phyloP scores from a whole-genome alignment of 2,113 vertebrate species.

The Clinocottus analis region DNA sequence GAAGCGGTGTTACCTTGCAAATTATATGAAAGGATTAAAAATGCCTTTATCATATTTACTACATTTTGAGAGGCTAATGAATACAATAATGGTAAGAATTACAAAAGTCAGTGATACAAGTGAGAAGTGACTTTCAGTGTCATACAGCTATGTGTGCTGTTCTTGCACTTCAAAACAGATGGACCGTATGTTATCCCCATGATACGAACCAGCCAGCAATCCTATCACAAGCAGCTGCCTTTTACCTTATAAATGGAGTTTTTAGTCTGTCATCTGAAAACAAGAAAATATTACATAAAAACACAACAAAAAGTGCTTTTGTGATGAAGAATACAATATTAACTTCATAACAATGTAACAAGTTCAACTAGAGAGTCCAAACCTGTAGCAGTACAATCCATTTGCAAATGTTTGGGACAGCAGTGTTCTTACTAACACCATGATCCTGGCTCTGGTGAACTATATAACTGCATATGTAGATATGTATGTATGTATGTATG shows the following conservation, averaged over 20 bases:
- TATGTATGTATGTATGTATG: background rate
- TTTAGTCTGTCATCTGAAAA: background rate
- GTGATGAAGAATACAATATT: background rate
- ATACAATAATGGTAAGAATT: too few species aligned
- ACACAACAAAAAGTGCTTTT: background rate
- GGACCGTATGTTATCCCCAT: slow-evolving; percentile 19
- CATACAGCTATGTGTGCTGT: background rate
- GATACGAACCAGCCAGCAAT: slow-evolving; percentile 20
- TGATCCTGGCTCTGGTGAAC: background rate
- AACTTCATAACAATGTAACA: background rate
- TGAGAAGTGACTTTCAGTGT: background rate
- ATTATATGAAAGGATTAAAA: background rate
- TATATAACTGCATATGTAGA: background rate
- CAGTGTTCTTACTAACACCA: background rate
- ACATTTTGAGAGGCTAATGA: background rate
- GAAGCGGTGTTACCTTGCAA: background rate
- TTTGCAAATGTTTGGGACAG: background rate
- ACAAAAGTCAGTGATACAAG: background rate
- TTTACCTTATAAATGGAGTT: slow-evolving; percentile 2
- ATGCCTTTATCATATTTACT: background rate
- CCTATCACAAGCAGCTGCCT: background rate
- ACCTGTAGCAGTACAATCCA: background rate
- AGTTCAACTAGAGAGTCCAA: background rate
- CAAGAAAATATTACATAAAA: too few species aligned
- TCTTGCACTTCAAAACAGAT: slow-evolving; percentile 6